phyloP scores from a whole-genome alignment of 2,797 vertebrate species.

The Ataeniobius toweri region DNA sequence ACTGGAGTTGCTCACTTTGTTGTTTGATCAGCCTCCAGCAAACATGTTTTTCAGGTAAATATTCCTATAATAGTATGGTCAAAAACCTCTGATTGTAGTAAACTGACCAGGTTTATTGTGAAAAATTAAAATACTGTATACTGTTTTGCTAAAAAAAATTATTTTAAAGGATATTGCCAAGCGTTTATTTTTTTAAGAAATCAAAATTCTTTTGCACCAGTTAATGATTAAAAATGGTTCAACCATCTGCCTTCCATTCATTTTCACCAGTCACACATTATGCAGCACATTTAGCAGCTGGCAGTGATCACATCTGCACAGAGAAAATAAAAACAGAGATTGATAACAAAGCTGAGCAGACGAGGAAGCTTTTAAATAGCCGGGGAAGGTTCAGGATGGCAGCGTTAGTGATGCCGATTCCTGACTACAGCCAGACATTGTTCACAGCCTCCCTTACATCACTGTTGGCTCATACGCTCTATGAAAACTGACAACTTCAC shows the following conservation, averaged over 20 bases:
- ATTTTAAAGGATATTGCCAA: not conserved
- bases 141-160: not conserved
- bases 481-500: constrained; percentile 16
- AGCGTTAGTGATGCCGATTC: constrained; percentile 12
- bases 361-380: constrained; percentile 56
- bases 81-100: constrained; percentile 20
- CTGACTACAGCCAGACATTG: constrained; percentile 8
- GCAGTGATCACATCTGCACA: not conserved
- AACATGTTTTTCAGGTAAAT: not conserved
- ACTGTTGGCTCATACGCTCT: constrained; percentile 25
- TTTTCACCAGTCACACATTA: constrained; percentile 32
- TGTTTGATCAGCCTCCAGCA: constrained; percentile 9
- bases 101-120: not conserved
- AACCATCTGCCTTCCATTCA: constrained; percentile 15
- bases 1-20: not conserved
- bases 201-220: not conserved
- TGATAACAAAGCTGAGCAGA: constrained; percentile 43
- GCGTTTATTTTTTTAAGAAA: not conserved
- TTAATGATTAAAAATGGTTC: constrained; percentile 11
- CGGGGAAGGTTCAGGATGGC: constrained; percentile 25
- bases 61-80: constrained; percentile 1
- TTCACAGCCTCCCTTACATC: constrained; percentile 31
- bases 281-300: constrained; percentile 25
- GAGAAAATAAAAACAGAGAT: constrained; percentile 20
- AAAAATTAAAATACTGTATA: not conserved